Conservation (phyloP, 2,113 vertebrate species). For the Symphodus melops region DNA sequence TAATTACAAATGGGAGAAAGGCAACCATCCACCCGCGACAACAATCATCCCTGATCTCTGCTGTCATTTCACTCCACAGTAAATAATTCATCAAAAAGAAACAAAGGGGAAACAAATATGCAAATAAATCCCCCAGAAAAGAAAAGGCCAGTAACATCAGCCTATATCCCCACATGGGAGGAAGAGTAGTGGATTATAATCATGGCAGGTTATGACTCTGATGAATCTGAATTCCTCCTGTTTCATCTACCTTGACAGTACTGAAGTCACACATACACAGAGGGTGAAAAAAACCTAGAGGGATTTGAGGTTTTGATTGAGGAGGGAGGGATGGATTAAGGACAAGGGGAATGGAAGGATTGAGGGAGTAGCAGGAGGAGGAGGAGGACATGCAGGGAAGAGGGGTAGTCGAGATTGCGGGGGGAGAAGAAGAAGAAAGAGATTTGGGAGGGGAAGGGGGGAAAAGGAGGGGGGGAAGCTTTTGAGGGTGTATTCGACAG, state of each 20-base stretch:
- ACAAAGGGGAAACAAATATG: constrained; percentile 81
- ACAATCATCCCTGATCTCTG: constrained; percentile 74
- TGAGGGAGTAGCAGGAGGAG: constrained; percentile 41
- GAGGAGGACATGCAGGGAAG: constrained; percentile 26
- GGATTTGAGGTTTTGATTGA: constrained; percentile 80
- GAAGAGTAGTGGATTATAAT: constrained; percentile 67
- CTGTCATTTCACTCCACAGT: constrained; percentile 70
- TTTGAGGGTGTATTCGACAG: constrained; percentile 80
- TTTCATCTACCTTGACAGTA: constrained; percentile 80
- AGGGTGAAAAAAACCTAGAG: constrained; percentile 59
- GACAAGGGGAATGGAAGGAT: constrained; percentile 75
- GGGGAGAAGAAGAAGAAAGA: constrained; percentile 77
- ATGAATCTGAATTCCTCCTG: constrained; percentile 78
- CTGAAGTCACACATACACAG: constrained; percentile 71
- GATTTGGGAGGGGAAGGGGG: constrained; percentile 74
- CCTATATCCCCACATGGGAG: constrained; percentile 71
- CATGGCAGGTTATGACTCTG: constrained; percentile 72
- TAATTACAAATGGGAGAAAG: constrained; percentile 74
- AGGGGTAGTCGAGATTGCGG: constrained; percentile 69
- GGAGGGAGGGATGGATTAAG: constrained; percentile 74
- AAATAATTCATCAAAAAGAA: constrained; percentile 83
- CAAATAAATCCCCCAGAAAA: constrained; percentile 72
- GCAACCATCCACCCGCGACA: constrained; percentile 63
- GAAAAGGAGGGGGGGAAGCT: constrained; percentile 73
- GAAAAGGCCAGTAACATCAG: constrained; percentile 64